Conservation (phyloP, 2,113 vertebrate genomes). For the Syrrhaptes paradoxus region DNA sequence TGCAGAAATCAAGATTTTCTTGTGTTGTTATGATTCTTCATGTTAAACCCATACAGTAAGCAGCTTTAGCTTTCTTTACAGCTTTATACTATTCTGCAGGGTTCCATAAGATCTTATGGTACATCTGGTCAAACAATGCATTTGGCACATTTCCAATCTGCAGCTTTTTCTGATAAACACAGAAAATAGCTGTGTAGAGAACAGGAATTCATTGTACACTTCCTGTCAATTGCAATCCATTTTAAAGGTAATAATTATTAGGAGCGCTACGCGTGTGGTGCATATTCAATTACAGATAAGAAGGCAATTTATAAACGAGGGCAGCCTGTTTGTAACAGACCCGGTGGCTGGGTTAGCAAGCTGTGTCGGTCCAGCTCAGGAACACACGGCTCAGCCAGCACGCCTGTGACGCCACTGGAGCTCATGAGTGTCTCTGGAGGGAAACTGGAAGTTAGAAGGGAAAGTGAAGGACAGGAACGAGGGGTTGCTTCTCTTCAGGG, state of each 20-base stretch:
- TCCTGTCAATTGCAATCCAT: constrained; percentile 12
- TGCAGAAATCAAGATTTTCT: constrained; percentile 29
- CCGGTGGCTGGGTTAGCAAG: neutral
- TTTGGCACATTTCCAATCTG: neutral
- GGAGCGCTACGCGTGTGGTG: neutral
- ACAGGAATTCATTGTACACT: neutral
- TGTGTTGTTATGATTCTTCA: neutral
- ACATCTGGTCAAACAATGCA: constrained; percentile 58
- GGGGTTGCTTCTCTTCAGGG: neutral
- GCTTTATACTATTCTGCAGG: neutral
- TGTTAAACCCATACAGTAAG: neutral
- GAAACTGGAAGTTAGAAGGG: neutral
- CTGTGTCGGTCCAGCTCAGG: neutral
- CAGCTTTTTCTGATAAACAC: constrained; percentile 16
- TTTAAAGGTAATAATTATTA: constrained; percentile 45
- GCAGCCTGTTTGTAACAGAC: neutral
- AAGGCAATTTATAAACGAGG: neutral
- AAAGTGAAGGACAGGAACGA: neutral
- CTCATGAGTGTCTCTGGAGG: neutral
- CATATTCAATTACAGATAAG: neutral
- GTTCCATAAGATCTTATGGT: constrained; percentile 28
- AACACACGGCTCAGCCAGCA: neutral
- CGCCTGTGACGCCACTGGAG: neutral
- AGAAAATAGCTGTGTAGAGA: constrained; percentile 23
- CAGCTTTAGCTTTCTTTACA: constrained; percentile 30